Evolutionary conservation across 2,113 vertebrate species (phyloP).

Genomic region (Narcine bancroftii): DNA sequence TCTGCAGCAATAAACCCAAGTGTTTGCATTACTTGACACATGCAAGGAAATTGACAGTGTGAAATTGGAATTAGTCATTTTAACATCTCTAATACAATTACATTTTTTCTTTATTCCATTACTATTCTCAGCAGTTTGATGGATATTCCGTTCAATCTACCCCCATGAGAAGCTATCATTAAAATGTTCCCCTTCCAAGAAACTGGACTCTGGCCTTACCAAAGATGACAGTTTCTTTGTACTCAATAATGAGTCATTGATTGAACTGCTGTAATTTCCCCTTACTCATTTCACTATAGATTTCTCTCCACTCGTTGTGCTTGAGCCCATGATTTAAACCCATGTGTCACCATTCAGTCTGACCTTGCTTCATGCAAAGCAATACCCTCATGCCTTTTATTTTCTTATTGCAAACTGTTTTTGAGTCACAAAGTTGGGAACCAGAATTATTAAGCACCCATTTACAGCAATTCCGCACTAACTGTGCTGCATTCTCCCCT

Average conservation of each 20-base stretch:
- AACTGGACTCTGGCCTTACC: neutral
- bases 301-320: neutral
- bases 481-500: too few relatives aligned
- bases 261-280: neutral
- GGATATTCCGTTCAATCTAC: neutral
- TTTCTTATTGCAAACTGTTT: neutral
- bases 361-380: neutral
- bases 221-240: neutral
- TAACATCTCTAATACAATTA: neutral
- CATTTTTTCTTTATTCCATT: neutral
- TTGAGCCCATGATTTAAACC: neutral
- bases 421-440: too few relatives aligned
- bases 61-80: slow-evolving; percentile 16
- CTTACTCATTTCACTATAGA: neutral
- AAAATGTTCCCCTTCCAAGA: neutral
- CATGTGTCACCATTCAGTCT: neutral
- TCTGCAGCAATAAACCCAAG: neutral
- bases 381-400: neutral
- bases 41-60: neutral
- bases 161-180: neutral
- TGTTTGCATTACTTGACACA: slow-evolving; percentile 16
- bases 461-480: too few relatives aligned
- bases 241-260: neutral
- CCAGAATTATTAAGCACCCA: too few relatives aligned
- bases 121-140: neutral